phyloP scores from a whole-genome alignment of 2,797 vertebrate species.

The Tokudaia tokunoshimensis region DNA sequence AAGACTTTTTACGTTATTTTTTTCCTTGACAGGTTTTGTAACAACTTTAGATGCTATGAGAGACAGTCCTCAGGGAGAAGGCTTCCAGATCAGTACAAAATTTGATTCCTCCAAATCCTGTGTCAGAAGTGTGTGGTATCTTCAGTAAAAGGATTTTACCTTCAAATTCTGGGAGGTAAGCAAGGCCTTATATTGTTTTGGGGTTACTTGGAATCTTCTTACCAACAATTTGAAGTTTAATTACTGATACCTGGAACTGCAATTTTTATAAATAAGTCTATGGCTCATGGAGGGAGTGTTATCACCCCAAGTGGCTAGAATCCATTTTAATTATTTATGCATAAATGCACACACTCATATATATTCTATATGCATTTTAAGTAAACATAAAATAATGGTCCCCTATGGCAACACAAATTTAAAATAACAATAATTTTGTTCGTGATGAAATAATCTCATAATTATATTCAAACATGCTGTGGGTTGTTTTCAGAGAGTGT shows the following conservation, averaged over 20 bases:
- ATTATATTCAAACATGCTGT: not conserved
- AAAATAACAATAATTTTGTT: not conserved
- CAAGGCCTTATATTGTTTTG: too few species aligned
- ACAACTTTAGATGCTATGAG: not conserved
- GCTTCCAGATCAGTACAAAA: not conserved
- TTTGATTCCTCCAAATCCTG: not conserved
- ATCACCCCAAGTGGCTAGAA: not conserved
- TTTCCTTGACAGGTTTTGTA: not conserved
- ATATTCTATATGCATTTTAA: not conserved
- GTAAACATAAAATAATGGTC: not conserved
- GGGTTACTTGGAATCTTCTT: not conserved
- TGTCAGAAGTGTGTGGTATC: not conserved
- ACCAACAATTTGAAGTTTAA: not conserved
- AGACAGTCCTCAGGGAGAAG: not conserved
- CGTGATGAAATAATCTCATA: not conserved
- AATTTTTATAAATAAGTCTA: not conserved
- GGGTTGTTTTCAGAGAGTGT: not conserved
- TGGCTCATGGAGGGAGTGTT: not conserved
- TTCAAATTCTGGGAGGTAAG: not conserved
- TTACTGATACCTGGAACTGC: not conserved
- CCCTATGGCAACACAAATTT: not conserved
- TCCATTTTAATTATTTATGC: not conserved
- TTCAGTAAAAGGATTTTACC: not conserved
- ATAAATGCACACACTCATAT: not conserved
- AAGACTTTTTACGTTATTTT: not conserved